Evolutionary conservation across 1,140 invertebrate species (phyloP).

Genomic region (Nomia melanderi): DNA sequence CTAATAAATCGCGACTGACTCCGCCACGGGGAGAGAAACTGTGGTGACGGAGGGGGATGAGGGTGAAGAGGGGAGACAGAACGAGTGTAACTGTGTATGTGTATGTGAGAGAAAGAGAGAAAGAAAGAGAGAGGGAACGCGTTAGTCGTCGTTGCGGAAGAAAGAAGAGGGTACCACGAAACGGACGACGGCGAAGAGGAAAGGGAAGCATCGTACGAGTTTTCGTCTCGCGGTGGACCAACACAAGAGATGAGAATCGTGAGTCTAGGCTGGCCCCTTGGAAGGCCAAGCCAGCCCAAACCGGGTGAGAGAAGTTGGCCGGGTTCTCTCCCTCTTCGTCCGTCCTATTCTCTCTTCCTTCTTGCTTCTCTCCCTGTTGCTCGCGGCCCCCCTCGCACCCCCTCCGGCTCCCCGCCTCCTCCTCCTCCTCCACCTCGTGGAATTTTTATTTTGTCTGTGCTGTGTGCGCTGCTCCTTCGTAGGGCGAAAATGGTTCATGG

Average conservation of each 20-base stretch:
- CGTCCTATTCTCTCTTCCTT: conserved; percentile 28
- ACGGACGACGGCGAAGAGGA: too few species aligned
- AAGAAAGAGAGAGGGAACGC: not conserved
- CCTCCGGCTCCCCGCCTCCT: conserved; percentile 20
- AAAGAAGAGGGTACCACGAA: conserved; percentile 6
- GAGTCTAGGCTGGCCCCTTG: conserved; percentile 58
- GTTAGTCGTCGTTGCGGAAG: conserved; percentile 13
- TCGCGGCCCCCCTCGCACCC: conserved; percentile 23
- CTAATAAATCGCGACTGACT: conserved; percentile 70
- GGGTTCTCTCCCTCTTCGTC: conserved; percentile 38
- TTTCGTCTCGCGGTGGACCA: conserved; percentile 62
- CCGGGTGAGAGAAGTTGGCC: conserved; percentile 66
- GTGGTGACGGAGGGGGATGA: not conserved
- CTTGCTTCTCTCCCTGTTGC: conserved; percentile 33
- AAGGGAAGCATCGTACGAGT: conserved; percentile 53
- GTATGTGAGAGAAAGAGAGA: not conserved
- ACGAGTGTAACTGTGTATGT: too few species aligned
- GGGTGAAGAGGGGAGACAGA: not conserved
- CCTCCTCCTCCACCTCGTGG: conserved; percentile 42
- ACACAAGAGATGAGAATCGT: conserved; percentile 63
- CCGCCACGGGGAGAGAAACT: not conserved
- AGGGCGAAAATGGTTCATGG: conserved; percentile 76
- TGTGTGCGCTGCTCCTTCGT: conserved; percentile 57
- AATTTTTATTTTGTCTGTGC: conserved; percentile 77
- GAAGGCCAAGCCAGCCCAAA: conserved; percentile 57